A percentile compares a stretch with the other conserved stretches of the same genome.
Conservation (phyloP, 1,140 invertebrate genomes). For the Ceratosolen fusciceps region DNA sequence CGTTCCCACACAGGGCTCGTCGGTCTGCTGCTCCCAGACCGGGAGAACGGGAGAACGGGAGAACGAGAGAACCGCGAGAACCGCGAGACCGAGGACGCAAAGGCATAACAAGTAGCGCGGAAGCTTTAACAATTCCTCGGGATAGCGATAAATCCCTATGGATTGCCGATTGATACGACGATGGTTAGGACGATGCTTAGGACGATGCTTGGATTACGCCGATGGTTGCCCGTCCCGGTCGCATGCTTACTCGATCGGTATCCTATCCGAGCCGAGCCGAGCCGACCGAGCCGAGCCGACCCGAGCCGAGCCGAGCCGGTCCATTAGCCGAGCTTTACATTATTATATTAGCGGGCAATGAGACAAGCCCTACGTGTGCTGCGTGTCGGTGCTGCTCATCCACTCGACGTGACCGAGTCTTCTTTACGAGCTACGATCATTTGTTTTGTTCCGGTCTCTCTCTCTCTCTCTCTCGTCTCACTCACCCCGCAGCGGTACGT, state of each 20-base stretch:
- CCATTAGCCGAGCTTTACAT: constrained; percentile 1
- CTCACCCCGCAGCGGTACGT: no score
- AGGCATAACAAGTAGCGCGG: no score
- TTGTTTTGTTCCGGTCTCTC: constrained; percentile 9
- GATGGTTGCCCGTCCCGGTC: constrained; percentile 23
- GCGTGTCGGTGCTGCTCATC: no score
- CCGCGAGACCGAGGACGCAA: neutral
- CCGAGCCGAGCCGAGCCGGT: no score
- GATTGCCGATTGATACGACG: constrained; percentile 9
- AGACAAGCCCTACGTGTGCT: constrained; percentile 22
- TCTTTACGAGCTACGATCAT: neutral
- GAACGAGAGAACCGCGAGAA: constrained; percentile 26
- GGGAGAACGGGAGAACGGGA: constrained; percentile 15
- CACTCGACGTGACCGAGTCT: neutral
- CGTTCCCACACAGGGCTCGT: constrained; percentile 49
- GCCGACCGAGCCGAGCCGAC: no score
- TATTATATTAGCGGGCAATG: constrained; percentile 20
- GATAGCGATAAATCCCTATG: no score
- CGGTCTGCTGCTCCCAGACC: no score
- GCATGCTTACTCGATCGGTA: neutral
- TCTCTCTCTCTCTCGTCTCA: no score
- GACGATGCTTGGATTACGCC: neutral
- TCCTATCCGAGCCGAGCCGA: neutral
- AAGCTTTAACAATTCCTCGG: no score
- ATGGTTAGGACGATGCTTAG: constrained; percentile 12